Evolutionary conservation across 2,113 vertebrate genomes (phyloP), one percentile per base, ranked within the genome.

Genomic region (Danio rerio): DNA sequence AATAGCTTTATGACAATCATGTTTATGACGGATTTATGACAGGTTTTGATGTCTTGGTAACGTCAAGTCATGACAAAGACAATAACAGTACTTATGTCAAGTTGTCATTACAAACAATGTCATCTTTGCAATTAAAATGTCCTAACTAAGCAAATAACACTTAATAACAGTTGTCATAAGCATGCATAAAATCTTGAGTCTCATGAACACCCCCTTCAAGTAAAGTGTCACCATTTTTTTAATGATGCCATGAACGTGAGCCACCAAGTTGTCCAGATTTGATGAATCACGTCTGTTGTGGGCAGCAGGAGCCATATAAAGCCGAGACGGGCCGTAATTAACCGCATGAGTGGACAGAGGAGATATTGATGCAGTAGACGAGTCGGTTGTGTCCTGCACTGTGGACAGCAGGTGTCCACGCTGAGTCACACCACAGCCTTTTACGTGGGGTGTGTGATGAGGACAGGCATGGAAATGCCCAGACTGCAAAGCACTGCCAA

Each of bases 351-450:
- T 66, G 65, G 50, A 68, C 56, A 76, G 68, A 79, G 75, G 74
- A 79, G 84, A 62, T 59, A 75, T 63, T 70, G 76, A 82, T 70
- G 81, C 84, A 75, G 81, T 78, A 80, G 77, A 76, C 76, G 52
- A 70, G 81, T 70, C 81, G 70, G 62, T 83, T 83, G 81, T 86
- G 81, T 63, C 73, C 81, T 86, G 81, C 72, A 68, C 84, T 80
- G 66, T 75, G 81, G 84, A 83, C 81, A 86, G 84, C 84, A 86
- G 81, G 84, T 86, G 84, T 65, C 84, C 79, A 61, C 77, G 74
- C 81, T 82, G 82, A 85, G 84, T 86, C 84, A 83, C 84, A 65
- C 62, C 52, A 55, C 81, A 86, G 84, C 62, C 77, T 83, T 73
- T 86, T 73, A 80, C 40, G 61, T 31, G 81, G 81, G 83, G 81